Base-by-base conservation (phyloP, 2,797 vertebrate species). In the Microchirus variegatus region DNA sequence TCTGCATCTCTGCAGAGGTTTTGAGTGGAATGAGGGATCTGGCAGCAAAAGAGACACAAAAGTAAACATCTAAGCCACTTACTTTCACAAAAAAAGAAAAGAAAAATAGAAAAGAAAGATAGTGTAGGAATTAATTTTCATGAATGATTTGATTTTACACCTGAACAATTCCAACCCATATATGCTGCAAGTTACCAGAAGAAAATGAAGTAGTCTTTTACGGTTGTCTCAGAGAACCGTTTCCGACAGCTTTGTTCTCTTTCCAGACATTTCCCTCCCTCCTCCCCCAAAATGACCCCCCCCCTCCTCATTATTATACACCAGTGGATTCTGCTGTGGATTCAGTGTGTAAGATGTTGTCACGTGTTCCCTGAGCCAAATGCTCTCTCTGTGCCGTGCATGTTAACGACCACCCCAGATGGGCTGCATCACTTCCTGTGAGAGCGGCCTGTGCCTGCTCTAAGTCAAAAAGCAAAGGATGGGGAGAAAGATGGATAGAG, bases 381-480 rank as follows among this genome's bases (percentile, higher is more conserved):
- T 48, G 63, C 76, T 73, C 13, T 44, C 73, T 79, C 67, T 79
- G 74, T 6, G 16, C 61, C n/a, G 72, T 73, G 65, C 73, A 53
- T 67, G 77, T 70, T 89, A 89, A 89, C 63, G 75, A 87, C 83
- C 86, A 81, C 82, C 83, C 70, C 87, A 90, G 84, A 89, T 84
- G 85, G 85, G 70, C 82, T 45, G 70, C 77, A 63, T 87, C 79
- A 73, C 81, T 84, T 88, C 78, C 81, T 87, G 53, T 35, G 65
- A 78, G 66, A 63, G 72, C 56, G 26, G 78, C 56, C 72, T 70
- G 74, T 47, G 43, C 59, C 49, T 2, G 66, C 73, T 88, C 83
- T 73, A 37, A 69, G 70, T 37, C 61, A 64, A 52, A 64, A 52
- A 59, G 49, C 56, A 63, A 48, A 10, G 62, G 55, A 70, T 3